Evolutionary conservation across 35 echinoderm and acorn worm species (phyloP).

Genomic region (Nesometra sesokonis): DNA sequence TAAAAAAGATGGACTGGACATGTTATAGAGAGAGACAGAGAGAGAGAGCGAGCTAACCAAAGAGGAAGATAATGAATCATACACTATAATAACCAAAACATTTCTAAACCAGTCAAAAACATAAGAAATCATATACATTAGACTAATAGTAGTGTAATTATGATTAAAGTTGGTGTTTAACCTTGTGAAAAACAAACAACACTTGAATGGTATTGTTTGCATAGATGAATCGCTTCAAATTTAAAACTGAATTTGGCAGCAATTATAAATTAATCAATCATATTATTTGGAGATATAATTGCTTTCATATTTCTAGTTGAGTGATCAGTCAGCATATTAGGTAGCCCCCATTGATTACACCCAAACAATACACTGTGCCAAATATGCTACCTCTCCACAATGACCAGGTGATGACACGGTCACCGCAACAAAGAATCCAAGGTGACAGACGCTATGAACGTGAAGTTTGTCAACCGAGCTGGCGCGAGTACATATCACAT

Average conservation of each 20-base stretch:
- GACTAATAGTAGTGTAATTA: no score
- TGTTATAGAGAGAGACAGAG: no score
- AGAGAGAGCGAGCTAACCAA: no score
- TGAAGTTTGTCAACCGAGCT: neutral
- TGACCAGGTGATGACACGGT: neutral
- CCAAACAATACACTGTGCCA: neutral
- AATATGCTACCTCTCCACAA: neutral
- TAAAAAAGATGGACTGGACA: no score
- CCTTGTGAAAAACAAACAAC: no score
- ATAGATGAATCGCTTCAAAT: neutral
- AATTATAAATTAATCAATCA: slow-evolving; percentile 1
- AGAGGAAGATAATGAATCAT: no score
- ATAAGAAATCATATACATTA: no score
- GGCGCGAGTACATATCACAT: neutral
- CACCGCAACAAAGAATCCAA: neutral
- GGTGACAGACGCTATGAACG: neutral
- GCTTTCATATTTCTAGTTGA: neutral
- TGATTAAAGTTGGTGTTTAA: no score
- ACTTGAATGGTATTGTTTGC: neutral
- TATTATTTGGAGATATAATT: neutral
- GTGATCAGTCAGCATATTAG: neutral
- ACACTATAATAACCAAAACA: no score
- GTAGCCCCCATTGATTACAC: neutral
- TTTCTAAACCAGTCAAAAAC: no score
- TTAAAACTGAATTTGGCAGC: neutral